Percentiles rank a stretch among this genome's conserved stretches.
Conservation (phyloP, 2,888 invertebrate species). For the Parapristionchus giblindavisi region DNA sequence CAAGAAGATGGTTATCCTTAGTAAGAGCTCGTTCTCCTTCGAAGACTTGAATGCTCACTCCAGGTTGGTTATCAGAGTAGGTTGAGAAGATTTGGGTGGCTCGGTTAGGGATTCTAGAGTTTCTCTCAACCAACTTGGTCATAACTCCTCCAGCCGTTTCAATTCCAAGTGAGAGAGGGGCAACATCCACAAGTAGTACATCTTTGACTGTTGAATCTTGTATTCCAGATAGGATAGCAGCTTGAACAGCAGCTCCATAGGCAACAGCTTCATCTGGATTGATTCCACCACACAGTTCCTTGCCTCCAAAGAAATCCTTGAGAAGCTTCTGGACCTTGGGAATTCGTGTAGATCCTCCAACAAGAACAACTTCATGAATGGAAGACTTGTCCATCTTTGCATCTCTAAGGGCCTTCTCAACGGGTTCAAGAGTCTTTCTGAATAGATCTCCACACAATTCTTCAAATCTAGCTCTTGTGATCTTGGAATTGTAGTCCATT, state of each 20-base stretch:
- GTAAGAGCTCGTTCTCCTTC: conserved; percentile 75
- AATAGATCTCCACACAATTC: conserved; percentile 94
- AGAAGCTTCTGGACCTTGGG: conserved; percentile 95
- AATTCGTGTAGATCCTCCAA: conserved; percentile 93
- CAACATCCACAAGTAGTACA: conserved; percentile 84
- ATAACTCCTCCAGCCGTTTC: conserved; percentile 91
- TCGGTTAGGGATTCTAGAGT: conserved; percentile 70
- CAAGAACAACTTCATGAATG: conserved; percentile 77
- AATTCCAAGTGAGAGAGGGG: conserved; percentile 87
- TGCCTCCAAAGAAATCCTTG: conserved; percentile 81
- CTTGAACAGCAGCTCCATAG: conserved; percentile 97
- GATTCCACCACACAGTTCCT: conserved; percentile 77
- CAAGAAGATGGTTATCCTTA: conserved; percentile 71
- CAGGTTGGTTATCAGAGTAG: conserved; percentile 89
- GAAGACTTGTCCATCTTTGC: conserved; percentile 90
- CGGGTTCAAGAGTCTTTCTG: conserved; percentile 92
- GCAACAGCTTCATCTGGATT: conserved; percentile 99
- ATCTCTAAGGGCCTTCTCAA: conserved; percentile 91
- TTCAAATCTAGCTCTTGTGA: conserved; percentile 95
- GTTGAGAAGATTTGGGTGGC: conserved; percentile 79
- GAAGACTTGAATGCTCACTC: conserved; percentile 83
- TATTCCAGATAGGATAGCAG: conserved; percentile 77
- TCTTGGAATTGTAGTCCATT: conserved; percentile 91
- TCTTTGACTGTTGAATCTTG: conserved; percentile 70
- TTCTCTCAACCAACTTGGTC: conserved; percentile 85